Base-by-base conservation (phyloP, 2,888 invertebrate genomes). In the Drosophila meridionalis region DNA sequence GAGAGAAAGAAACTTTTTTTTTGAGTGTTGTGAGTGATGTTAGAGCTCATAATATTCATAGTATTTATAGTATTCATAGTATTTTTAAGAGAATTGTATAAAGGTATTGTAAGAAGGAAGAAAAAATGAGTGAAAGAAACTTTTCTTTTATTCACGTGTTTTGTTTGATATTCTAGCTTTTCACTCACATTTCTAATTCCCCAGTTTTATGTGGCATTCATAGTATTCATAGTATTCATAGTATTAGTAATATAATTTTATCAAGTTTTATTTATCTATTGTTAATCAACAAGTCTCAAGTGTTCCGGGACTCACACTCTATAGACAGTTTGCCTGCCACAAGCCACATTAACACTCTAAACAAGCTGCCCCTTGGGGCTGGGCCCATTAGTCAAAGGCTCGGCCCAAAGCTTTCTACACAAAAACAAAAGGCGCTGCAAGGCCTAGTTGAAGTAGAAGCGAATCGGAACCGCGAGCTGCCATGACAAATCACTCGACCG, bases 221-320 rank as follows among this genome's bases (percentile, higher is more conserved):
- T 6, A 48, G 48, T 32, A 7, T 30, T 5, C 6, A 28, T 6
- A 26, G 5, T 20, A 47, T 28, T 48, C 50, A 9, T 2, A 32
- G 20, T 20, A 20, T 20, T 20, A 20, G 20, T 20, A 43, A 20
- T 43, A 20, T 20, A 11, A 45, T 26, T 45, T n/a, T 26, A 26
- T 26, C 11, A 11, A 20, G 45, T 12, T 6, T 28, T 12, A 28
- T 6, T 28, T 12, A 28, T 28, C 12, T 3, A 12, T 50, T 47
- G 52, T 69, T 70, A 83, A 78, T 84, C 84, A 87, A 84, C 80
- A 87, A 84, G 85, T 87, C 80, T 75, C n/a, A 34, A 56, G 20
- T 7, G 3, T 7, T 1, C 2, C 8, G 7, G 30, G 12, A 7
- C 26, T 45, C 5, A 0, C 28, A 14, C 14, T 7, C 14, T 48